Base-by-base conservation (phyloP, 2,888 invertebrate species). In the Andrena bucephala region DNA sequence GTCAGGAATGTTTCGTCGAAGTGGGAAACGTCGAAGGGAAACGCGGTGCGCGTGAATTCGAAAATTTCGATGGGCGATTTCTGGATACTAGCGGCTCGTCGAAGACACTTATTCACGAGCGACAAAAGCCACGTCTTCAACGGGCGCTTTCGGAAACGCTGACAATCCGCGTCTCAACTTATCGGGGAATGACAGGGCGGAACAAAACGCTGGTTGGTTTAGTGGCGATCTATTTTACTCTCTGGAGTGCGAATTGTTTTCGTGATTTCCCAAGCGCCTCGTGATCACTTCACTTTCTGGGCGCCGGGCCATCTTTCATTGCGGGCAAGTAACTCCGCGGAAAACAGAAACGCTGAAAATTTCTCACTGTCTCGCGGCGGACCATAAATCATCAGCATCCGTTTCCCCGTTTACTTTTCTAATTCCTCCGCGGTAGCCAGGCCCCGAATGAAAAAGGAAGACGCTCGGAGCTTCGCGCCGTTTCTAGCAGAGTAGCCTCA, bases 261-360 rank as follows among this genome's bases (percentile, higher is more conserved):
- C 81, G 52, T 81, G 88, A 88, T 88, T 88, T 88, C 86, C 88
- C 88, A 88, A 74, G 88, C 68, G 88, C 68, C 83, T 85, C 81
- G 78, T 86, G 80, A 88, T 88, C 81, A 82, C 76, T 85, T 86
- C 78, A 81, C 81, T 82, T 86, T 70, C 77, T 67, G 59, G 48
- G 67, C 71, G 73, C 57, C 6, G 42, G 67, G 36, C 74, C 73
- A 86, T 87, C 83, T 87, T 84, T 87, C 81, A 86, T 85, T 83
- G 75, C 79, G 52, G 63, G 79, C 76, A 81, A 85, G 77, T 85
- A 85, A 70, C 80, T 50, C 54, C 66, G 50, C 42, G 52, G 60
- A 48, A 67, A 77, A 70, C 77, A 59, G 63, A 76, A 48, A 50
- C 69, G 73, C 67, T 72, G 81, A 81, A 79, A 85, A 80, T 81